Conservation (phyloP, 2,113 vertebrate genomes). For the Odocoileus virginianus region DNA sequence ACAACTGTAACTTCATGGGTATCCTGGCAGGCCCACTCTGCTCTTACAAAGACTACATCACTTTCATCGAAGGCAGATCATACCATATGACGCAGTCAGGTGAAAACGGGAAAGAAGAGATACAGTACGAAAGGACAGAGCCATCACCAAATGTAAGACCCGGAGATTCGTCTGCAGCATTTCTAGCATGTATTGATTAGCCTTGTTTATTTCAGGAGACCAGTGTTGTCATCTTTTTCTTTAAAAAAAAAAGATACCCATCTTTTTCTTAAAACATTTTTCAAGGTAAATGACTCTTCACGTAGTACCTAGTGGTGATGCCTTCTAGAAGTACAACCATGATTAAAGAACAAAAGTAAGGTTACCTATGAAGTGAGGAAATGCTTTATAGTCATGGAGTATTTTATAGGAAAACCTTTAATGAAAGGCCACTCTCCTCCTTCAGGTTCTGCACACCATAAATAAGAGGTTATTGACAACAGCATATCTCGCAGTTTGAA, state of each 20-base stretch:
- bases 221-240: background rate
- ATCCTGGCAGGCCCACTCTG: constrained; percentile 96
- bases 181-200: constrained; percentile 34
- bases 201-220: constrained; percentile 47
- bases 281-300: background rate
- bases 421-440: background rate
- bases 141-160: constrained; percentile 93
- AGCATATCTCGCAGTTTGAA: background rate
- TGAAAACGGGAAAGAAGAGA: constrained; percentile 89
- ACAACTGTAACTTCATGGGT: constrained; percentile 99
- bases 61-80: constrained; percentile 94
- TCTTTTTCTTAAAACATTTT: background rate
- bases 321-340: background rate
- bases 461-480: background rate
- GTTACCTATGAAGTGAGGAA: background rate
- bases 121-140: constrained; percentile 85
- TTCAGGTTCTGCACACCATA: background rate
- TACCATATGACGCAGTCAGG: constrained; percentile 85
- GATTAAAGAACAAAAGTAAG: background rate
- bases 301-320: background rate
- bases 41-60: constrained; percentile 98
- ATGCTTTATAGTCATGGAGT: rapidly evolving
- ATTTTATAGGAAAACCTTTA: background rate
- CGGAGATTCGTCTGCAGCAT: background rate
- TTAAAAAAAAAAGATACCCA: background rate